Conservation (phyloP, 2,113 vertebrate genomes). For the Aspiorhynchus laticeps region DNA sequence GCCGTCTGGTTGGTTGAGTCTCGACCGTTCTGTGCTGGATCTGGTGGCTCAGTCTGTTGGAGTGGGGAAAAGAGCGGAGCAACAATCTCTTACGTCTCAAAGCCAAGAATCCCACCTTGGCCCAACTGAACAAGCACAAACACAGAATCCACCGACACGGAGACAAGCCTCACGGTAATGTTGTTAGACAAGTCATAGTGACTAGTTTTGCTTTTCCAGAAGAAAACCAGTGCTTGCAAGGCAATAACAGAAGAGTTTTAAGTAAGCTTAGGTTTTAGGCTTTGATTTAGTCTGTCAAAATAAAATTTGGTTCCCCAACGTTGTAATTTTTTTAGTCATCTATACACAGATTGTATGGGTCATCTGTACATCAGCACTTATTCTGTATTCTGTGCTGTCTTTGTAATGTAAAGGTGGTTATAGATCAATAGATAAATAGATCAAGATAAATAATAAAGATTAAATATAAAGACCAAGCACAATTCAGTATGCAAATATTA, state of each 20-base stretch:
- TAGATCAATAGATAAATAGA: not conserved
- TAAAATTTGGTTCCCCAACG: not conserved
- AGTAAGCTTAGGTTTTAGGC: not conserved
- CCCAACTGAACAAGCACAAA: not conserved
- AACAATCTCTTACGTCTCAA: slow-evolving; percentile 49
- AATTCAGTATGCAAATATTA: not conserved
- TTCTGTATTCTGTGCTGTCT: not conserved
- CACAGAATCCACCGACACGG: slow-evolving; percentile 24
- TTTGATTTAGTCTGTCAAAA: not conserved
- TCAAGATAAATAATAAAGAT: not conserved
- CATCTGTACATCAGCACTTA: not conserved
- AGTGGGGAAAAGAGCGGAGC: slow-evolving; percentile 77
- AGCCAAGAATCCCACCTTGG: slow-evolving; percentile 24
- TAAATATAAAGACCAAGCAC: not conserved
- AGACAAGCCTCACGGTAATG: slow-evolving; percentile 64
- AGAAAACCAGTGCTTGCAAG: not conserved
- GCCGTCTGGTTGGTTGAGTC: slow-evolving; percentile 90
- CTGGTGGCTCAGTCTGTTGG: slow-evolving; percentile 86
- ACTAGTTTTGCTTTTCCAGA: not conserved
- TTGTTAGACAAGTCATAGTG: not conserved
- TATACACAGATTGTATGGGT: not conserved
- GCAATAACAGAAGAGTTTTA: not conserved
- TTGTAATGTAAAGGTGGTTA: not conserved
- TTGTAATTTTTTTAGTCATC: not conserved
- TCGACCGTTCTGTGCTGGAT: slow-evolving; percentile 87